These are phyloP conservation scores for Carassius auratus DNA, from an alignment of 2,113 vertebrate genomes.

Conservation along the genomic window DNA sequence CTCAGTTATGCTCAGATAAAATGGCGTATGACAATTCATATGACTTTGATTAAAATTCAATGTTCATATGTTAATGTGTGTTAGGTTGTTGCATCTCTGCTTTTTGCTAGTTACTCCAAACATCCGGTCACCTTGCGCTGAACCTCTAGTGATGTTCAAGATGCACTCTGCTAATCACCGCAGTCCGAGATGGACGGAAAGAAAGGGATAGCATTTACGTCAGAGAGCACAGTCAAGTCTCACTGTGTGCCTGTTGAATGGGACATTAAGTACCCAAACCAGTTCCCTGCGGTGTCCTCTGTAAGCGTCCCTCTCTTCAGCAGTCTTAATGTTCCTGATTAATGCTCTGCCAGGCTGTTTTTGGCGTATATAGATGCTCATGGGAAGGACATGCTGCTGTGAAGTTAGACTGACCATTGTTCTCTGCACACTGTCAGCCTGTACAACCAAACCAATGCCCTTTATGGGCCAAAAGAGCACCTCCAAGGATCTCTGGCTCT, in stretches of 20 bases:
- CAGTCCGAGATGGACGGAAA: constrained; percentile 2
- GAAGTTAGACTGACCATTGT: background rate
- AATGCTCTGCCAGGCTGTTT: constrained; percentile 43
- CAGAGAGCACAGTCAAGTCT: constrained; percentile 22
- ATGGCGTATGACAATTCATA: background rate
- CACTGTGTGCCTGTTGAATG: constrained; percentile 2
- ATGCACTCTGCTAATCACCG: constrained; percentile 40
- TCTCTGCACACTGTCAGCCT: background rate
- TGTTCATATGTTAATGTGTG: no score
- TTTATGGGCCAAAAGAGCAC: background rate
- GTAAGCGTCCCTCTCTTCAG: constrained; percentile 28
- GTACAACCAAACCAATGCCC: background rate
- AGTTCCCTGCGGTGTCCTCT: constrained; percentile 31
- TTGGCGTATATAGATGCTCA: constrained; percentile 37
- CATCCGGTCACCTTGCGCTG: background rate
- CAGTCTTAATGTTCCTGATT: constrained; percentile 44
- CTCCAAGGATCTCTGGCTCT: background rate
- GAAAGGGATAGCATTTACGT: background rate
- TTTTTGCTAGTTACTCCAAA: background rate
- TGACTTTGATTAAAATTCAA: background rate
- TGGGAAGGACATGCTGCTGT: background rate
- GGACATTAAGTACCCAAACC: constrained; percentile 39
- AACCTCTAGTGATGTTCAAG: background rate
- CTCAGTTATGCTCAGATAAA: background rate
- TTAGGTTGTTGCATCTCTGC: background rate